A percentile compares a stretch with the other conserved stretches of the same genome.
Conservation (phyloP, 2,797 vertebrate species). For the Eurystomus glaucurus region DNA sequence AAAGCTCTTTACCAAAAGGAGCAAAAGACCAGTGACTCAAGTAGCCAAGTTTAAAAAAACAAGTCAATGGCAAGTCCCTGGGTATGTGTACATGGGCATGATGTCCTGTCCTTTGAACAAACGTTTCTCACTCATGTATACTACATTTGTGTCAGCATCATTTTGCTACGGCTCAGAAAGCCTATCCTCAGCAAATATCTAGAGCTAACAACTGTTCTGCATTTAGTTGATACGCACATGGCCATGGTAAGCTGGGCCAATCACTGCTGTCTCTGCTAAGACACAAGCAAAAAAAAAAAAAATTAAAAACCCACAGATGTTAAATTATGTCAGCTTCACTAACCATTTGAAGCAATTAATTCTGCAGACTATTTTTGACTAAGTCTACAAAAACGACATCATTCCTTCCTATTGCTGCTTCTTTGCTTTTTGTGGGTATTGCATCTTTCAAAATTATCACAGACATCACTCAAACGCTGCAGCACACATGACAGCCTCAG, state of each 20-base stretch:
- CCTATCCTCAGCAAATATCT: constrained; percentile 48
- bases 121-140: not conserved
- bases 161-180: constrained; percentile 37
- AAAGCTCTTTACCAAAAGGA: not conserved
- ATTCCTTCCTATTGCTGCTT: constrained; percentile 1
- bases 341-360: constrained; percentile 42
- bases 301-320: constrained; percentile 44
- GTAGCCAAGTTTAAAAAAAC: not conserved
- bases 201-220: constrained; percentile 47
- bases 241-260: not conserved
- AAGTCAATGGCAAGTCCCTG: not conserved
- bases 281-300: not conserved
- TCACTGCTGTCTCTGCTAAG: constrained; percentile 32
- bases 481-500: not conserved
- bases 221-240: constrained; percentile 35
- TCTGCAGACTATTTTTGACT: constrained; percentile 51
- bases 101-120: not conserved
- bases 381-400: not conserved
- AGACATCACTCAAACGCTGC: not conserved
- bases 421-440: not conserved
- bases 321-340: constrained; percentile 60
- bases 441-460: not conserved
- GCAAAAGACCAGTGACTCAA: not conserved
- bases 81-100: rapidly evolving
- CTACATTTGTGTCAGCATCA: constrained; percentile 27